Evolutionary conservation across 2,888 invertebrate genomes (phyloP), one percentile per base, ranked within the genome.

Genomic region (Heliconius charithonia): DNA sequence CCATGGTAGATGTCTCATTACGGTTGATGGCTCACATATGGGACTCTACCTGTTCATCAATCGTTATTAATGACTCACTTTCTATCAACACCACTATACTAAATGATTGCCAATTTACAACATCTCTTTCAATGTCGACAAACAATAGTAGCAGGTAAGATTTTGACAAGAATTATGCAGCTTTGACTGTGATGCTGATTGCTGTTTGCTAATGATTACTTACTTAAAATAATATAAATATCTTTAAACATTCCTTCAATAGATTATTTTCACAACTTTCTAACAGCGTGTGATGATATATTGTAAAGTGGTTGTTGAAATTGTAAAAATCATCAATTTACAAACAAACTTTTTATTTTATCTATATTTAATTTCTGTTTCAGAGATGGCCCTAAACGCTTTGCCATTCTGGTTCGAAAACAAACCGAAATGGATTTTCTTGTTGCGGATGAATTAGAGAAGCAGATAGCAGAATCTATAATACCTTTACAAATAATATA

Each of bases 401-500:
- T 41, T 27, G 62, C 59, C 27, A 74, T 72, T 59, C 25, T 72
- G 10, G 72, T 59, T 32, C 32, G 72, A 37, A 72, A 72, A 4
- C 56, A 72, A 32, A 72, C 32, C 13, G 2, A 29, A 13, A 59
- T 72, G 2, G 72, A 72, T 29, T 13, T 7, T 13, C 7, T n/a
- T 27, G 73, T 71, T 29, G 16, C 56, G 25, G 13, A 13, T 12
- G 78, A 75, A n/a, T 56, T 83, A 67, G 65, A 69, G 13, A 71
- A 37, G 41, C 77, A 76, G 9, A 63, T 79, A 16, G 32, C 4
- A 16, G 19, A 19, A 13, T 62, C 79, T 10, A 69, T 73, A 6
- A 10, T 71, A 16, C 67, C 76, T 12, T 59, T 84, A 72, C 76
- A 75, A 10, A 29, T 83, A 22, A 65, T 56, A 7, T 32, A 29